Percentiles rank a stretch among this genome's conserved stretches.
These are phyloP conservation scores for Sceloporus tristichus DNA, from an alignment of 2,113 vertebrate species.

Conservation along the genomic window DNA sequence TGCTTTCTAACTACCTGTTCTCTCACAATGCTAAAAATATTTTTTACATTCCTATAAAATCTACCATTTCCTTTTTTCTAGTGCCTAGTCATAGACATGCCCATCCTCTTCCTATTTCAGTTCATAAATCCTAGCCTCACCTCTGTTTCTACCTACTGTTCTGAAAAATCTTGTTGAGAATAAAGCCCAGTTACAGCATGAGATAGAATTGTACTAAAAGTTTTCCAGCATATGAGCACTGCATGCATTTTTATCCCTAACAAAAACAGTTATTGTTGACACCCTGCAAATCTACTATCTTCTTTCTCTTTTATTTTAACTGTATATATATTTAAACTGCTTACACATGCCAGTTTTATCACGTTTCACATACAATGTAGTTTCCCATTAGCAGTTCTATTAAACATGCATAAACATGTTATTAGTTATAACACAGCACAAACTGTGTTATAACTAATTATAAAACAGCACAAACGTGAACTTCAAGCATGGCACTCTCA, in stretches of 20 bases:
- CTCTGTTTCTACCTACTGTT: neutral
- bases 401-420: slow-evolving; percentile 76
- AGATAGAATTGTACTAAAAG: too few species aligned
- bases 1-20: neutral
- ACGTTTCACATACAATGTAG: slow-evolving; percentile 57
- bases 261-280: slow-evolving; percentile 50
- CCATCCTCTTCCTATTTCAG: neutral
- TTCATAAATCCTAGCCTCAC: neutral
- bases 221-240: slow-evolving; percentile 9
- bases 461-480: slow-evolving; percentile 68
- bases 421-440: slow-evolving; percentile 52
- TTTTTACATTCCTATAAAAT: neutral
- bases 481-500: slow-evolving; percentile 56
- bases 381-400: slow-evolving; percentile 59
- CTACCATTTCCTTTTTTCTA: neutral
- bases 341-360: slow-evolving; percentile 47
- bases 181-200: neutral
- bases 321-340: slow-evolving; percentile 52
- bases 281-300: slow-evolving; percentile 58
- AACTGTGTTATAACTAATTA: slow-evolving; percentile 19
- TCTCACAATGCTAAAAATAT: neutral
- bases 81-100: neutral
- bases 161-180: neutral
- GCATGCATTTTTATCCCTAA: slow-evolving; percentile 47
- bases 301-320: slow-evolving; percentile 63